A percentile compares a stretch with the other conserved stretches of the same genome.
phyloP scores from a whole-genome alignment of 37 sponge, comb jelly and placozoan species.

The Geodia barretti region DNA sequence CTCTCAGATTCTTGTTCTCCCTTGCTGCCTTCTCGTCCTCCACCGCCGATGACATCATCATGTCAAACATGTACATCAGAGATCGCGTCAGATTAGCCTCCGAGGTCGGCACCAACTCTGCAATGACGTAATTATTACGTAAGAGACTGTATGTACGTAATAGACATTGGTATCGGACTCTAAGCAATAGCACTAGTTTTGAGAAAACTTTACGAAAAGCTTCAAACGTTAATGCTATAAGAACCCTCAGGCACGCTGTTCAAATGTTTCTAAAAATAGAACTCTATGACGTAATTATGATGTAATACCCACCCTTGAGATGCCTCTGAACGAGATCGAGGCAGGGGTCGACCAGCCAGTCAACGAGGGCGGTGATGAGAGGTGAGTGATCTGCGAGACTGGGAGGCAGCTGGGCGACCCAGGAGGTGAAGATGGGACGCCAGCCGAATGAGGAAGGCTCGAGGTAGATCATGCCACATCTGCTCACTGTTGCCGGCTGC shows the following conservation, averaged over 20 bases:
- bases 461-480: slow-evolving; percentile 99
- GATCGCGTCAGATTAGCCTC: slow-evolving; percentile 71
- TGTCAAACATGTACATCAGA: slow-evolving; percentile 82
- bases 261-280: too few species aligned
- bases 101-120: slow-evolving; percentile 72
- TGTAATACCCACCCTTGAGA: slow-evolving; percentile 36
- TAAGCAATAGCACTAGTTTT: neutral
- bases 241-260: too few species aligned
- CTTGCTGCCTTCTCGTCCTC: slow-evolving; percentile 65
- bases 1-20: slow-evolving; percentile 78
- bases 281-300: neutral
- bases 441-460: slow-evolving; percentile 96
- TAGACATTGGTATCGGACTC: neutral
- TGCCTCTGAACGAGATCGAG: slow-evolving; percentile 68
- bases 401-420: slow-evolving; percentile 64
- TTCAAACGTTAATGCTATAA: too few species aligned
- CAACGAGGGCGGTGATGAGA: slow-evolving; percentile 73
- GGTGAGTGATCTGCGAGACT: slow-evolving; percentile 68
- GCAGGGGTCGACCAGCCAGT: slow-evolving; percentile 81
- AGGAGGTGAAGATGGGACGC: slow-evolving; percentile 88
- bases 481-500: slow-evolving; percentile 97
- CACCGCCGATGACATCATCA: slow-evolving; percentile 72
- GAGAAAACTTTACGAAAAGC: too few species aligned
- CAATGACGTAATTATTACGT: neutral
- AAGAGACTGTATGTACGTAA: neutral